Percentiles rank a stretch among this genome's conserved stretches.
Conservation (phyloP, 2,113 vertebrate genomes). For the Calidris pugnax region DNA sequence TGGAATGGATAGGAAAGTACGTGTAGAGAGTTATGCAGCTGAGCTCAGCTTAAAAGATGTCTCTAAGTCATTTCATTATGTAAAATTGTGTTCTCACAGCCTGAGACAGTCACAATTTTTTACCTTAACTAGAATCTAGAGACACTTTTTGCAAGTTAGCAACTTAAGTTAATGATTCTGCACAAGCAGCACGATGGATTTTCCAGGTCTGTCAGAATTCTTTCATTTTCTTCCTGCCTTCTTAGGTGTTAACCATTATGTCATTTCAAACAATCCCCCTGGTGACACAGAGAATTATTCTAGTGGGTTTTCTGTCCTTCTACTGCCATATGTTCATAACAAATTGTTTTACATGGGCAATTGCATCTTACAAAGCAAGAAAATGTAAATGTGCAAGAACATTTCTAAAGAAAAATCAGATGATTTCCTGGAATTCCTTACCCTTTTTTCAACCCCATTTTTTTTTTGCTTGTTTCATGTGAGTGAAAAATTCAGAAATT, state of each 20-base stretch:
- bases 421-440: neutral
- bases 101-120: neutral
- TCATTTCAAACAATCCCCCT: neutral
- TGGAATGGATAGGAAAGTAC: neutral
- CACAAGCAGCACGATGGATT: neutral
- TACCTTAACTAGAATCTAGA: neutral
- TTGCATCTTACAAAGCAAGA: conserved; percentile 10
- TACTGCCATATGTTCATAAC: conserved; percentile 21
- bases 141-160: neutral
- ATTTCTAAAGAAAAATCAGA: neutral
- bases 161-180: neutral
- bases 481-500: neutral
- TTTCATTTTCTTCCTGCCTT: neutral
- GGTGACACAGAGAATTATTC: neutral
- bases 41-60: neutral
- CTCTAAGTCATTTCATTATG: neutral
- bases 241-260: neutral
- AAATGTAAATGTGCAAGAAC: neutral
- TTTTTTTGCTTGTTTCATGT: neutral
- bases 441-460: accelerated
- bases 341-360: conserved; percentile 48
- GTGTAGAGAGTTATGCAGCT: neutral
- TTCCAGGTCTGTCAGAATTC: neutral
- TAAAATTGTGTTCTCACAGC: neutral
- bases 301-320: neutral